Evolutionary conservation across 2,888 invertebrate genomes (phyloP).

Genomic region (Plagiodera versicolora): DNA sequence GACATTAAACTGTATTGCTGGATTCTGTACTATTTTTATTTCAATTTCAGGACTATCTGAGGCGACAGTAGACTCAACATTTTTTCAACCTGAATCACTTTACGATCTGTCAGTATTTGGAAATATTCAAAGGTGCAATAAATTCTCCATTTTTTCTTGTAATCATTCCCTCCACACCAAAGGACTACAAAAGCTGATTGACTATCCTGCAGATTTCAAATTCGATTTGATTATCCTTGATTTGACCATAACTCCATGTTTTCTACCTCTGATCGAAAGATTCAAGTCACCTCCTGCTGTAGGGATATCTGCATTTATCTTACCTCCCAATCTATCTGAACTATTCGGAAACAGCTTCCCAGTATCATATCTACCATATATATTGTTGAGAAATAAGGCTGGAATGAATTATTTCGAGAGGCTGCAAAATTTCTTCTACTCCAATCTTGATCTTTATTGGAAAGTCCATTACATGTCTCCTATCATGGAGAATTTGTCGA

Average conservation of each 20-base stretch:
- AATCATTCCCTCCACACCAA: conserved; percentile 25
- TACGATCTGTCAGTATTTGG: background rate
- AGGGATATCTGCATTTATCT: conserved; percentile 34
- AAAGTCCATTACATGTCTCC: conserved; percentile 14
- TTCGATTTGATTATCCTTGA: conserved; percentile 45
- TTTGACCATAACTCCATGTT: conserved; percentile 33
- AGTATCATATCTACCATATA: conserved; percentile 36
- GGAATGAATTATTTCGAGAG: conserved; percentile 36
- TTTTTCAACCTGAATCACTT: background rate
- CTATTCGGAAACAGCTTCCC: conserved; percentile 32
- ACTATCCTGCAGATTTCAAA: conserved; percentile 41
- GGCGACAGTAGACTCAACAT: background rate
- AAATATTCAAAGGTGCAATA: background rate
- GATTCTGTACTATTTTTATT: too few relatives aligned
- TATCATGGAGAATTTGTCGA: conserved; percentile 13
- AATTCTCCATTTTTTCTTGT: conserved; percentile 9
- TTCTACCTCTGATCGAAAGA: conserved; percentile 40
- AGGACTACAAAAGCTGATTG: conserved; percentile 37
- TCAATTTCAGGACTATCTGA: background rate
- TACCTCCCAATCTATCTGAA: conserved; percentile 23
- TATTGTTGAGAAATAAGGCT: conserved; percentile 21
- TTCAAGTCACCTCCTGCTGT: conserved; percentile 42
- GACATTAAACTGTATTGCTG: too few relatives aligned
- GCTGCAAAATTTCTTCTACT: conserved; percentile 32
- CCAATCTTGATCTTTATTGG: conserved; percentile 16